Conservation (phyloP, 2,797 vertebrate genomes). For the Distichodus sexfasciatus region DNA sequence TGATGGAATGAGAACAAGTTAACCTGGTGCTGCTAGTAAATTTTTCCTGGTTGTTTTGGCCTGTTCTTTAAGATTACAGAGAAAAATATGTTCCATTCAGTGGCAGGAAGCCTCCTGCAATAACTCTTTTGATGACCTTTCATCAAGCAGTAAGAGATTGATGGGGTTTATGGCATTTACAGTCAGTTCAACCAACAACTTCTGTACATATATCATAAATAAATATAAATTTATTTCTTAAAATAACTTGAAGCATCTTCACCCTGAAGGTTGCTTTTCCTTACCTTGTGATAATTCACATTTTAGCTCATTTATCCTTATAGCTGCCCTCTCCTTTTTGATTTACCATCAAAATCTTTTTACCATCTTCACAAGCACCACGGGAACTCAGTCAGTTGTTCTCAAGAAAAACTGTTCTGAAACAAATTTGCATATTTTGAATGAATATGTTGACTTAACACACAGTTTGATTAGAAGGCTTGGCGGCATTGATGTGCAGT, state of each 20-base stretch:
- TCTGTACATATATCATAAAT: conserved; percentile 14
- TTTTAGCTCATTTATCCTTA: background rate
- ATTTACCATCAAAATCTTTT: conserved; percentile 69
- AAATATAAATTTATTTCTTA: no score
- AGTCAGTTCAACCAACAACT: conserved; percentile 19
- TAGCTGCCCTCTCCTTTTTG: conserved; percentile 58
- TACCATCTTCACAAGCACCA: no score
- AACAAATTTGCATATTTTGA: conserved; percentile 88
- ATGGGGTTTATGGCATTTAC: conserved; percentile 20
- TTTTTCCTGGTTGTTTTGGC: conserved; percentile 62
- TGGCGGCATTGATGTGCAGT: conserved; percentile 78
- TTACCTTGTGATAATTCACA: background rate
- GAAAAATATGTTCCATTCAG: conserved; percentile 12
- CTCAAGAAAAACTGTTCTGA: conserved; percentile 88
- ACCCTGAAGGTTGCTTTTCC: conserved; percentile 17
- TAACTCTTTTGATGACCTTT: conserved; percentile 11
- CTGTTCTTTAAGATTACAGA: conserved; percentile 39
- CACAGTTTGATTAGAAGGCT: conserved; percentile 85
- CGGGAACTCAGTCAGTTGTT: no score
- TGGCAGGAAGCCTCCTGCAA: background rate
- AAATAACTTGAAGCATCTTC: conserved; percentile 1
- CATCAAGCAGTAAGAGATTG: conserved; percentile 5
- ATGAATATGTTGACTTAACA: conserved; percentile 82
- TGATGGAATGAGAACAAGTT: conserved; percentile 58
- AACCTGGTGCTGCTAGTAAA: conserved; percentile 54